Conservation (phyloP, 2,888 invertebrate species). For the Rosalia funebris region DNA sequence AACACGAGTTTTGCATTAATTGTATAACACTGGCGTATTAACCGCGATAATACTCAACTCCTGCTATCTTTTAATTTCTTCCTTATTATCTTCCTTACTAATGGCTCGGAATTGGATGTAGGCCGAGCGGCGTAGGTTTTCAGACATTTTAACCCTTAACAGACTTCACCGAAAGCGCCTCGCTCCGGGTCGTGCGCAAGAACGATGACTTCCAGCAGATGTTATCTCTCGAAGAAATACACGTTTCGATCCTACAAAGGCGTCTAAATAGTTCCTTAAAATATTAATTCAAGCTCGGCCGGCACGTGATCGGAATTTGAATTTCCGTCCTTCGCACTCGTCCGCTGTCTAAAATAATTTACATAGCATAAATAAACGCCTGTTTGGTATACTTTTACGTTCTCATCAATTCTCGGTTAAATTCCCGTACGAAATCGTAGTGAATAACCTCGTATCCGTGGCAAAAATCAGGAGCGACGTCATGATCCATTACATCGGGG, state of each 20-base stretch:
- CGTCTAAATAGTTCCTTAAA: conserved; percentile 12
- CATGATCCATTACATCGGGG: background rate
- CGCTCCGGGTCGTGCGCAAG: background rate
- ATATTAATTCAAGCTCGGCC: background rate
- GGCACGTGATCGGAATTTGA: conserved; percentile 1
- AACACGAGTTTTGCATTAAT: conserved; percentile 47
- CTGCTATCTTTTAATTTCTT: conserved; percentile 50
- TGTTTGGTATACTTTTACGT: background rate
- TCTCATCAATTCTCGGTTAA: background rate
- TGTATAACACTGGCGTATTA: no score
- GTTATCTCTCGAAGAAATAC: conserved; percentile 13
- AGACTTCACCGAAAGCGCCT: background rate
- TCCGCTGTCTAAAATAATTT: background rate
- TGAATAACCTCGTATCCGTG: background rate
- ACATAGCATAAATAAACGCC: background rate
- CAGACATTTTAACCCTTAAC: conserved; percentile 9
- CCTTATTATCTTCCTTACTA: conserved; percentile 47
- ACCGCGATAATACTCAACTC: conserved; percentile 43
- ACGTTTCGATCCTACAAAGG: conserved; percentile 4
- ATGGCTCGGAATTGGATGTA: conserved; percentile 29
- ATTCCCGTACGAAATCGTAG: background rate
- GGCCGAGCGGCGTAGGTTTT: conserved; percentile 18
- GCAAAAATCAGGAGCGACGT: background rate
- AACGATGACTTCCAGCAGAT: no score
- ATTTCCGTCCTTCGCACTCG: conserved; percentile 6